Evolutionary conservation across 2,113 vertebrate species (phyloP).

Genomic region (Oryzias melastigma): DNA sequence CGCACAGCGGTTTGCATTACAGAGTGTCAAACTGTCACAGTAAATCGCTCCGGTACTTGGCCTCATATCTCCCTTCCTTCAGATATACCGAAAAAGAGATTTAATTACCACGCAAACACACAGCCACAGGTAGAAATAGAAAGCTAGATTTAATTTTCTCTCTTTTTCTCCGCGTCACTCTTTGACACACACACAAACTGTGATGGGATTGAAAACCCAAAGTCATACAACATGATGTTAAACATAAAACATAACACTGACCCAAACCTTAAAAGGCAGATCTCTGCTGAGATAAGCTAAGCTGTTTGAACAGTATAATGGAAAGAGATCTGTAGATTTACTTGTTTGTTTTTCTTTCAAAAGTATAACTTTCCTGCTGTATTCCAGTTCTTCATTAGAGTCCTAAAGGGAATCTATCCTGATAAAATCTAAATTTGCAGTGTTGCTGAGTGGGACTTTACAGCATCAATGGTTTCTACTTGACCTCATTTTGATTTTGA

Average conservation of each 20-base stretch:
- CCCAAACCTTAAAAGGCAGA: constrained; percentile 1
- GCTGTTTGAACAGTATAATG: too few species aligned
- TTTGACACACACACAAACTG: constrained; percentile 2
- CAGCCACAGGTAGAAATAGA: constrained; percentile 56
- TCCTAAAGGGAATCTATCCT: too few species aligned
- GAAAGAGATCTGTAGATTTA: too few species aligned
- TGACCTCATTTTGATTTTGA: too few species aligned
- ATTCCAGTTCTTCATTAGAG: too few species aligned
- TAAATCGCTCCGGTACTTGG: constrained; percentile 54
- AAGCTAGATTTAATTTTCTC: constrained; percentile 55
- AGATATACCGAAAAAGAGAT: constrained; percentile 54
- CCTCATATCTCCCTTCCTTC: constrained; percentile 48
- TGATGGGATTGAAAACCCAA: constrained; percentile 25
- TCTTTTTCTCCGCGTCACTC: neutral
- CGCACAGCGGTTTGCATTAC: constrained; percentile 20
- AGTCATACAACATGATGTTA: constrained; percentile 33
- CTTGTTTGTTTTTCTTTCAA: too few species aligned
- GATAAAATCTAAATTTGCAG: too few species aligned
- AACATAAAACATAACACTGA: constrained; percentile 37
- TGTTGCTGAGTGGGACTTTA: too few species aligned
- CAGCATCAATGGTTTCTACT: too few species aligned
- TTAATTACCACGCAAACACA: constrained; percentile 59
- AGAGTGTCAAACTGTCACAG: constrained; percentile 48
- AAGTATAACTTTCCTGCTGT: too few species aligned
- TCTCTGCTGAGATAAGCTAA: constrained; percentile 5